Base-by-base conservation (phyloP, 64 coral and sea anemone genomes). In the Platygyra sinensis region DNA sequence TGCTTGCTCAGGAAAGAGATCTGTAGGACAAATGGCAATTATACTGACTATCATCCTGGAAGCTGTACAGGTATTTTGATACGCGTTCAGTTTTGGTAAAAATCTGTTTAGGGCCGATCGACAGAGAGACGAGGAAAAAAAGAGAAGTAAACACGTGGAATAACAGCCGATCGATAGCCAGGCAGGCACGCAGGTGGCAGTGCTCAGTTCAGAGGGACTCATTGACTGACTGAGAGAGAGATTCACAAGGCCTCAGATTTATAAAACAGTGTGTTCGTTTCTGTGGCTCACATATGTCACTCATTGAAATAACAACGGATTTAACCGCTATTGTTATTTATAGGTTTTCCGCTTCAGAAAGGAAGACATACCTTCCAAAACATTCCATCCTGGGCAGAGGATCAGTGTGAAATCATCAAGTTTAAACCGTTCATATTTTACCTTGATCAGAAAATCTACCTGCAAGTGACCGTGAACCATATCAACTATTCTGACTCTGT, bases 261-360 rank as follows among this genome's bases (percentile, higher is more conserved):
- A 38, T 38, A 38, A 38, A 38, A 38, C 36, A 38, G 36, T 38
- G 36, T 38, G 36, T 38, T 38, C 4, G 36, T 38, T 38, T 1
- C 36, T 38, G 4, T 38, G 39, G 33, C 33, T 3, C 3, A 3
- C 33, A n/a, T n/a, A 36, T 36, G 33, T 36, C 33, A n/a, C 33
- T 1, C 33, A 36, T 36, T 46, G 2, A 4, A 8, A 8, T 0
- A 67, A 67, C 0, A 18, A 57, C 8, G 8, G 19, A 67, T 20
- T 8, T 25, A 67, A 24, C 4, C n/a, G 14, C 0, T 52, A 36
- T 77, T 8, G 3, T 12, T 67, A 16, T 2, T 33, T 61, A 4
- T 30, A 93, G 91, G 91, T 81, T 93, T 93, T 49, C 84, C 91
- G 2, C 52, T 93, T 22, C 62, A 86, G 30, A 87, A 77, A 71